phyloP scores from a whole-genome alignment of 1,140 invertebrate genomes.

The Pogonomyrmex barbatus region DNA sequence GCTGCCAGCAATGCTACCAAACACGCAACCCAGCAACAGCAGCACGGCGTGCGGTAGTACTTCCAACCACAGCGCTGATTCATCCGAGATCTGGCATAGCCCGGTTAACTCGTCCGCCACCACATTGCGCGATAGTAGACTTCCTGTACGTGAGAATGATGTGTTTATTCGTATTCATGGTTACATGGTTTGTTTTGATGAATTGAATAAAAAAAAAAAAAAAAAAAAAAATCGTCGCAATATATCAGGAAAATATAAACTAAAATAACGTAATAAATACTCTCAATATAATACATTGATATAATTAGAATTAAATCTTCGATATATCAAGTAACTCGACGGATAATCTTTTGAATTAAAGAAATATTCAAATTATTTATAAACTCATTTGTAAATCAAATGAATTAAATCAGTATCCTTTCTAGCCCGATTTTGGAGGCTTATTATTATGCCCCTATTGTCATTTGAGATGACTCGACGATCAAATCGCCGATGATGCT shows the following conservation, averaged over 20 bases:
- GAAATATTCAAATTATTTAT: no score
- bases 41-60: conserved; percentile 89
- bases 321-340: no score
- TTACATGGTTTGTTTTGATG: not conserved
- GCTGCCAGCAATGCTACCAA: conserved; percentile 88
- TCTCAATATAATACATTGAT: no score
- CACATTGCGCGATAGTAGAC: conserved; percentile 87
- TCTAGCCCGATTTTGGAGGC: no score
- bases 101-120: conserved; percentile 91
- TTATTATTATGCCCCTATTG: no score
- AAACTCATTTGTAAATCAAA: no score
- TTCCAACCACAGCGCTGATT: conserved; percentile 92
- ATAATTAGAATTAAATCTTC: no score
- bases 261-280: not conserved
- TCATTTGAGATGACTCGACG: no score
- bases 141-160: conserved; percentile 76
- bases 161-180: not conserved
- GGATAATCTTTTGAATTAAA: no score
- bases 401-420: no score
- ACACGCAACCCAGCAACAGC: conserved; percentile 87
- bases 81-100: conserved; percentile 90
- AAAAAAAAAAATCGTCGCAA: not conserved
- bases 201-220: not conserved
- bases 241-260: not conserved
- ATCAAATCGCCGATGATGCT: no score